A percentile compares a stretch with the other conserved stretches of the same genome.
Evolutionary conservation across 2,113 vertebrate species (phyloP).

Genomic region (Brevimyrus niger): DNA sequence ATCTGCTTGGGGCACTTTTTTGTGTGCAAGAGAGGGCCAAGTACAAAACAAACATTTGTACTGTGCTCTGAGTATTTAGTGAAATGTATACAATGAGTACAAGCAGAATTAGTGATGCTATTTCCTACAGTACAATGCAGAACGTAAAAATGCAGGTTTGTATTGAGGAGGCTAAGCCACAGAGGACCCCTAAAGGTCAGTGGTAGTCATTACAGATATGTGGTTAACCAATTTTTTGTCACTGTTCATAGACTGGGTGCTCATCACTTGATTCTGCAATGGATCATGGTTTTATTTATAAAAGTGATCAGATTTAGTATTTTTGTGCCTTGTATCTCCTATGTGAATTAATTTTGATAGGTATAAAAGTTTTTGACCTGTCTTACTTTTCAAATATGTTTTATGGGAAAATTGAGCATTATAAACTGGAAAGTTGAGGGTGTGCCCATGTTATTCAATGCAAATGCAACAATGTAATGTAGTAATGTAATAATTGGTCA

Average conservation of each 20-base stretch:
- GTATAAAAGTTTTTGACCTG: neutral
- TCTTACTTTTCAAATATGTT: neutral
- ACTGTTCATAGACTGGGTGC: neutral
- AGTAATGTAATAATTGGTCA: neutral
- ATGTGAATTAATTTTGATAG: neutral
- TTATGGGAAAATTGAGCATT: neutral
- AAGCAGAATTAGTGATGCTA: neutral
- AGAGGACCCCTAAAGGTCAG: conserved; percentile 16
- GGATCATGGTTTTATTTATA: neutral
- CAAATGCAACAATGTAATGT: neutral
- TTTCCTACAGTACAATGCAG: neutral
- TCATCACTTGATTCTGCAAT: neutral
- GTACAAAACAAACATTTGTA: neutral
- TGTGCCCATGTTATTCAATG: neutral
- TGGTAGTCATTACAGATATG: neutral
- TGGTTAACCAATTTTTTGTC: neutral
- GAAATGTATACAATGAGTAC: neutral
- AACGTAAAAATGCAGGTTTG: neutral
- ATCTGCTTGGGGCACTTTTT: neutral
- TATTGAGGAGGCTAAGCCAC: neutral
- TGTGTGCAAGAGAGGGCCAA: neutral
- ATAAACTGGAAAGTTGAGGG: neutral
- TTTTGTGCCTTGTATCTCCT: neutral
- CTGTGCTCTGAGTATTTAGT: neutral
- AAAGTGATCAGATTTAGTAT: neutral